A percentile compares a stretch with the other conserved stretches of the same genome.
phyloP scores from a whole-genome alignment of 2,888 invertebrate genomes.

The Drosophila longiperda region DNA sequence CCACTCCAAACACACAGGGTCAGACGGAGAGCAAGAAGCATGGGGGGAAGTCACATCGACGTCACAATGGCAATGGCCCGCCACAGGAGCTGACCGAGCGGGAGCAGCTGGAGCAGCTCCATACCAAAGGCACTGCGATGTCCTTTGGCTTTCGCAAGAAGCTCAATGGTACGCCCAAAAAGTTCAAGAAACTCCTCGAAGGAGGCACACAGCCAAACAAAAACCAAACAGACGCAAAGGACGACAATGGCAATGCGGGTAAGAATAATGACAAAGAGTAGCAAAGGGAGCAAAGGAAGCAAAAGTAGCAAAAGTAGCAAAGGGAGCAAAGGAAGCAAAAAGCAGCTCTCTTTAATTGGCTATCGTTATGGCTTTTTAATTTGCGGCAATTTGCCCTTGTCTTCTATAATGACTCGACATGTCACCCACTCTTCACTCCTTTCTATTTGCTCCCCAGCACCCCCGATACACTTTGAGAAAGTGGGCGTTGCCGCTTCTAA shows the following conservation, averaged over 20 bases:
- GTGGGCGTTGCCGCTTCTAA: conserved; percentile 79
- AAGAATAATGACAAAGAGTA: conserved; percentile 34
- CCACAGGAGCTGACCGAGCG: conserved; percentile 40
- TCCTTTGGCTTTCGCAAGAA: conserved; percentile 93
- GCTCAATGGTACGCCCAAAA: conserved; percentile 86
- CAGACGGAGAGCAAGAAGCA: conserved; percentile 85
- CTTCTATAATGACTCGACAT: conserved; percentile 42
- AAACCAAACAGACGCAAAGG: conserved; percentile 65
- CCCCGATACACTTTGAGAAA: conserved; percentile 82
- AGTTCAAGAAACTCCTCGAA: conserved; percentile 81
- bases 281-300: neutral
- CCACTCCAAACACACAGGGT: conserved; percentile 72
- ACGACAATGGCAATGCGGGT: conserved; percentile 85
- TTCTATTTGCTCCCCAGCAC: conserved; percentile 26
- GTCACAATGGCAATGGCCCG: conserved; percentile 57
- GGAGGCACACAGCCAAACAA: conserved; percentile 48
- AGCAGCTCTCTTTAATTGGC: neutral
- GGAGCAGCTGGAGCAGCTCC: conserved; percentile 58
- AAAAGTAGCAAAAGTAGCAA: neutral
- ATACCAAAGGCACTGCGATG: conserved; percentile 89
- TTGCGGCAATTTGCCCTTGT: conserved; percentile 50
- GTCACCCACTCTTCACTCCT: conserved; percentile 15
- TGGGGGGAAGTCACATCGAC: conserved; percentile 58
- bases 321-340: neutral
- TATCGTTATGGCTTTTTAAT: conserved; percentile 58